A percentile compares a stretch with the other conserved stretches of the same genome.
Conservation (phyloP, 2,797 vertebrate species). For the Denticeps clupeoides region DNA sequence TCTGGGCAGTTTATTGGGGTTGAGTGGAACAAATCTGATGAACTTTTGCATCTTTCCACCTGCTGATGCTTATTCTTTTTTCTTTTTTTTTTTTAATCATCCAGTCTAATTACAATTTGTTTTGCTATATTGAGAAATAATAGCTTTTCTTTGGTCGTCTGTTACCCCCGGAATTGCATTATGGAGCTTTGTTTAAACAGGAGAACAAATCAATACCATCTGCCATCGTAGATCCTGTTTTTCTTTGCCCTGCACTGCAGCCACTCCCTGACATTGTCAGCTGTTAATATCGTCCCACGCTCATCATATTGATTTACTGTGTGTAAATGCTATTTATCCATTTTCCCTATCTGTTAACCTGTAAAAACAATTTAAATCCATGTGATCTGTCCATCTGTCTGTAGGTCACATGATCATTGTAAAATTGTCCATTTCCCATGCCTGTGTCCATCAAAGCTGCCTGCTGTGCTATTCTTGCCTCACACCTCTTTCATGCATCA, state of each 20-base stretch:
- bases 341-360: constrained; percentile 2
- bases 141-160: constrained; percentile 26
- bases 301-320: constrained; percentile 25
- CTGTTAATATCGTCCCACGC: constrained; percentile 27
- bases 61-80: not conserved
- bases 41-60: constrained; percentile 10
- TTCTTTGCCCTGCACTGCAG: constrained; percentile 19
- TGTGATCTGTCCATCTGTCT: not conserved
- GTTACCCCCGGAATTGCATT: constrained; percentile 35
- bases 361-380: not conserved
- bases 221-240: constrained; percentile 26
- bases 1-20: constrained; percentile 36
- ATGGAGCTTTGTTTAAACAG: constrained; percentile 35
- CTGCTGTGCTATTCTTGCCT: constrained; percentile 10
- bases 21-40: constrained; percentile 32
- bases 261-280: constrained; percentile 20
- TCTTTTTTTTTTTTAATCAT: constrained; percentile 20
- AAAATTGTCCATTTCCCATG: too few relatives aligned
- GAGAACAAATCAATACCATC: constrained; percentile 35
- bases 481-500: too few relatives aligned
- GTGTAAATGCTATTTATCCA: constrained; percentile 25
- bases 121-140: constrained; percentile 42
- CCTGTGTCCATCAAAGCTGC: not conserved
- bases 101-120: constrained; percentile 36
- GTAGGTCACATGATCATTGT: too few relatives aligned